Evolutionary conservation across 2,888 invertebrate genomes (phyloP), one percentile per base, ranked within the genome.

Genomic region (Argyresthia goedartella): DNA sequence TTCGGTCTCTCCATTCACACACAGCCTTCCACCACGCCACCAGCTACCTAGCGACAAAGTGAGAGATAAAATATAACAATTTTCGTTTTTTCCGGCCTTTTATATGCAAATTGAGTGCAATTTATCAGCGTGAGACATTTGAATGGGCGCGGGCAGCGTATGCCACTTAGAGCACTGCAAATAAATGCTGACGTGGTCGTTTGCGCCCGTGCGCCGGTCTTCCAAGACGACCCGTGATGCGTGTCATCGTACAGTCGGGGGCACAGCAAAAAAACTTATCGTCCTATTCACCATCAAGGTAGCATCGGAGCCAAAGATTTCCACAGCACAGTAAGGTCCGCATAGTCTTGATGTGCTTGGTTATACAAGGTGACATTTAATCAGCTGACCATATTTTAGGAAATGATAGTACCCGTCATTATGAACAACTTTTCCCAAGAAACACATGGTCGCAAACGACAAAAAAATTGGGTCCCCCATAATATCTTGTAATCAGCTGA

Each of bases 61-160:
- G 70, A 70, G 68, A 64, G 64, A 59, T 61, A 60, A 59, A 58
- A 60, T 67, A 25, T 25, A 25, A 45, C 69, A 67, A 69, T 71
- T 73, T 69, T 25, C 25, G 65, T 68, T 74, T 73, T 69, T 61
- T 60, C 56, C 55, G 14, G 56, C 65, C 74, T 73, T 80, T 77
- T 79, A 79, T 76, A 81, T 81, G 80, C 76, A 77, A 79, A 81
- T 80, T 61, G 64, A 56, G 64, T 60, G 65, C 74, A 82, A 81
- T 82, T 82, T 82, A 82, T 81, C 81, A 81, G 70, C 59, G 60
- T 56, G 58, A 56, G 81, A 81, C 82, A 66, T 75, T 71, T 82
- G 74, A 82, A 82, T 82, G 71, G 77, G 65, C 62, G 59, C 57
- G 58, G 61, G 70, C 65, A 71, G 25, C 36, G 36, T 13, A 46